Base-by-base conservation (phyloP, 2,888 invertebrate genomes). In the Amaurobius ferox region DNA sequence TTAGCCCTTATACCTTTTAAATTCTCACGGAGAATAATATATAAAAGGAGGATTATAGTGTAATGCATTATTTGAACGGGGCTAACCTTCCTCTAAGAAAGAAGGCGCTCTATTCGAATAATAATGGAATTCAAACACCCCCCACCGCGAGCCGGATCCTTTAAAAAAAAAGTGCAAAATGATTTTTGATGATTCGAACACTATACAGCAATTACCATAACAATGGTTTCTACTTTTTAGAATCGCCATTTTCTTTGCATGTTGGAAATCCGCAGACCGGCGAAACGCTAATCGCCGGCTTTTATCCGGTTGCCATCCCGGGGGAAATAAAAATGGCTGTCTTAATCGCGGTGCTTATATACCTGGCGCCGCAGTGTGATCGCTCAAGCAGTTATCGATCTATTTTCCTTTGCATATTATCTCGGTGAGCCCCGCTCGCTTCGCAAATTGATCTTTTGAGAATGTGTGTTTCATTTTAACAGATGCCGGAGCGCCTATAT, bases 301-400 rank as follows among this genome's bases (percentile, higher is more conserved):
- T 79, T 73, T 64, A 72, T 79, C 66, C 39, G 16, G 72, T 67
- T 79, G 79, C 79, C 79, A 79, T 79, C 79, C 72, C 79, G 72
- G 48, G 79, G 79, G 79, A 79, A 79, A 79, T 79, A 79, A 79
- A 79, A 79, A 79, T 79, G 79, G 61, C 44, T 48, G 71, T 61
- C 72, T 79, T 79, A 79, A 79, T 79, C 79, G 67, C 67, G 35
- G 79, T 79, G 79, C 79, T 79, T 79, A 79, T 68, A 70, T 78
- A 66, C 66, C 66, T 66, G 66, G 66, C 66, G 66, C 66, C 66
- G 66, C 66, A 66, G 66, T 19, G 66, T 66, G 66, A 66, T 66
- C 66, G 66, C 32, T 66, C 32, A 66, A 66, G 32, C 66, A 55
- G 55, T 66, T 66, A 66, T 66, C 32, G 66, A 66, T 66, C 66